These are phyloP conservation scores for Tenthredo mesomela DNA, from an alignment of 2,888 invertebrate species.

Conservation along the genomic window DNA sequence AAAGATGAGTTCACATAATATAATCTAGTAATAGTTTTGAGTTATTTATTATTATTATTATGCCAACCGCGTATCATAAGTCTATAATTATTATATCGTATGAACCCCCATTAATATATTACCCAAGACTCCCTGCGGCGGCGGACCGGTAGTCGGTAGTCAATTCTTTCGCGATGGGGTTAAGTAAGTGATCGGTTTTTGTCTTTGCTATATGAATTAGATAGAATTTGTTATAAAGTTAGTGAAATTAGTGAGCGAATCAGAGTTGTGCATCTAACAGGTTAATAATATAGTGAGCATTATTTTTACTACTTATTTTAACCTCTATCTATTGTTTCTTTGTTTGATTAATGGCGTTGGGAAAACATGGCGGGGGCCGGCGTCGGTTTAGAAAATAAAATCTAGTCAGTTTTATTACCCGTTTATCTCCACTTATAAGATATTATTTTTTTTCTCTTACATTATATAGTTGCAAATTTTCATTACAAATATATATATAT, in stretches of 20 bases:
- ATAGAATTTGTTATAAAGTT: neutral
- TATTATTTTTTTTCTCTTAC: too few relatives aligned
- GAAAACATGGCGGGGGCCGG: neutral
- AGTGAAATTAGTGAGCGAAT: neutral
- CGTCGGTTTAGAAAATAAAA: conserved; percentile 3
- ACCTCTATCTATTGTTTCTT: too few relatives aligned
- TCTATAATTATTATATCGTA: too few relatives aligned
- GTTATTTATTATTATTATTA: too few relatives aligned
- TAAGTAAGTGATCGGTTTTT: neutral
- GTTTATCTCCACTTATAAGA: neutral
- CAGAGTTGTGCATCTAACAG: neutral
- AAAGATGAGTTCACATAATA: neutral
- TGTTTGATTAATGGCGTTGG: neutral
- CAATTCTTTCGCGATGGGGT: neutral
- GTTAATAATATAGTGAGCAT: neutral
- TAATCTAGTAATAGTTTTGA: neutral
- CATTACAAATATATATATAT: neutral
- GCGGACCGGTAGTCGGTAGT: neutral
- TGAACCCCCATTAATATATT: neutral
- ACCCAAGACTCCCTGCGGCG: neutral
- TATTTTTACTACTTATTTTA: neutral
- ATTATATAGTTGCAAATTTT: too few relatives aligned
- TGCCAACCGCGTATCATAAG: neutral
- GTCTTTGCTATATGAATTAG: neutral
- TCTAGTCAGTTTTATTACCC: too few relatives aligned